A percentile compares a stretch with the other conserved stretches of the same genome.
Conservation (phyloP, 2,113 vertebrate genomes). For the Entomyzon cyanotis region DNA sequence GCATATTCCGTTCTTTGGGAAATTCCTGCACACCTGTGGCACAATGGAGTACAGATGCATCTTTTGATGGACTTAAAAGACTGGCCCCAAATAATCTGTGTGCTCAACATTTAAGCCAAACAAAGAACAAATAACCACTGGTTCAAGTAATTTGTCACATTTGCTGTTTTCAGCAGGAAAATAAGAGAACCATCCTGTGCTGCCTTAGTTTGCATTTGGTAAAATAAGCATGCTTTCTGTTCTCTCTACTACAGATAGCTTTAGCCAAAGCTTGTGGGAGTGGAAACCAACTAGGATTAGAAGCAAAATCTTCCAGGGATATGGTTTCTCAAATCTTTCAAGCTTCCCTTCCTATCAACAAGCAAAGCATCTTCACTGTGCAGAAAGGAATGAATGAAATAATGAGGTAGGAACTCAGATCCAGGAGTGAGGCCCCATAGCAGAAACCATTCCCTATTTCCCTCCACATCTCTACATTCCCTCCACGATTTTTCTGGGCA, state of each 20-base stretch:
- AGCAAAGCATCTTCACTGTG: conserved; percentile 76
- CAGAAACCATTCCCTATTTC: neutral
- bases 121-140: neutral
- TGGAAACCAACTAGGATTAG: conserved; percentile 84
- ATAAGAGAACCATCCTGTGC: neutral
- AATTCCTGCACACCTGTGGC: neutral
- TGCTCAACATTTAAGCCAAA: neutral
- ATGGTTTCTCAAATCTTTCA: conserved; percentile 86
- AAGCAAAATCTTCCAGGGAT: conserved; percentile 78
- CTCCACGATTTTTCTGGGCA: neutral
- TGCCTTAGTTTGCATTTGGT: neutral
- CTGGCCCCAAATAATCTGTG: neutral
- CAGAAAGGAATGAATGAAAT: conserved; percentile 91
- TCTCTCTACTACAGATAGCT: conserved; percentile 71
- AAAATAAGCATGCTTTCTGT: neutral
- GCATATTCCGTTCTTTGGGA: neutral
- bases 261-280: conserved; percentile 89
- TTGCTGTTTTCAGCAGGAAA: neutral
- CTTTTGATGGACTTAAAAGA: neutral
- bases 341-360: conserved; percentile 70
- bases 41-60: neutral
- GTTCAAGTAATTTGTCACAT: neutral
- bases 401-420: conserved; percentile 83
- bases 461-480: neutral
- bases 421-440: neutral